Evolutionary conservation across 1,140 invertebrate species (phyloP).

Genomic region (Augochlora pura): DNA sequence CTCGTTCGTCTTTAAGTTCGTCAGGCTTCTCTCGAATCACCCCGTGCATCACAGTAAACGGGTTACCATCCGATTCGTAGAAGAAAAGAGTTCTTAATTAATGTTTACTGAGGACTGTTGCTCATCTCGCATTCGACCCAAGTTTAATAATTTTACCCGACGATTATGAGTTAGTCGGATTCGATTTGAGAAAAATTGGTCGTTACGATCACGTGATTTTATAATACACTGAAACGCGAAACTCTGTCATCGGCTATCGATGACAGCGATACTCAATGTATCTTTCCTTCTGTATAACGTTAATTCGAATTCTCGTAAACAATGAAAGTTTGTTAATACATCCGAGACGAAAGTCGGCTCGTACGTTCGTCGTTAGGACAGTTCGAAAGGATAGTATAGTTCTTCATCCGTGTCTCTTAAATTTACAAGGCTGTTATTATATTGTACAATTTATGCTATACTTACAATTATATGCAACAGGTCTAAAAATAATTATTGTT

Average conservation of each 20-base stretch:
- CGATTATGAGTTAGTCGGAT: neutral
- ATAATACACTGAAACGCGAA: no score
- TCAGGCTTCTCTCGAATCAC: no score
- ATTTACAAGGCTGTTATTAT: constrained; percentile 46
- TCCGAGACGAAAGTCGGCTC: neutral
- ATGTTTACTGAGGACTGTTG: no score
- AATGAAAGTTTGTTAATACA: neutral
- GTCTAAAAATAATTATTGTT: constrained; percentile 44
- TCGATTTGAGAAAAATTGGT: no score
- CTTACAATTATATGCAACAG: constrained; percentile 33
- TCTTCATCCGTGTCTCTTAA: constrained; percentile 10
- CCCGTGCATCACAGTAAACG: no score
- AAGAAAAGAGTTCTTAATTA: no score
- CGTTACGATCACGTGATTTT: no score
- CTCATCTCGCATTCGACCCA: no score
- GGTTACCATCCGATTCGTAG: no score
- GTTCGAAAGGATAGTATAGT: neutral
- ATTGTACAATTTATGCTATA: constrained; percentile 48
- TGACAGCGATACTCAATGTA: neutral
- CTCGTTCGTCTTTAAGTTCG: neutral
- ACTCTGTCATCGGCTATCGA: no score
- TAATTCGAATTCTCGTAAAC: neutral
- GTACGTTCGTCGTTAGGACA: constrained; percentile 8
- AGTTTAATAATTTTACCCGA: no score
- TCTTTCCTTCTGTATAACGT: neutral